Base-by-base conservation (phyloP, 2,797 vertebrate genomes). In the Thripadectes ignobilis region DNA sequence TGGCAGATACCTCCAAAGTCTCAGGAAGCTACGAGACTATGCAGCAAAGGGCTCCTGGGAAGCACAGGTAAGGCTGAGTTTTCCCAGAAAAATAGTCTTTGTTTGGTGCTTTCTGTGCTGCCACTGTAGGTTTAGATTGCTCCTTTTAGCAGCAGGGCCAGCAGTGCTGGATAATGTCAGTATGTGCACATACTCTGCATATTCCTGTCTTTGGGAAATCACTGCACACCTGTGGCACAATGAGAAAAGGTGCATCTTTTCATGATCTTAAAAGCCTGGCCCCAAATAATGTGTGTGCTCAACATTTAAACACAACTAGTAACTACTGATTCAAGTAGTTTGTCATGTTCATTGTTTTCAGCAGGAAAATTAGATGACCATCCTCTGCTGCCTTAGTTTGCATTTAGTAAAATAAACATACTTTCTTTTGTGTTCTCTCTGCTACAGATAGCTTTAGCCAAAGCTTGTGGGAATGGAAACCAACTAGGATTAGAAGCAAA, bases 41-140 rank as follows among this genome's bases (percentile, higher is more conserved):
- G 99, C 99, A 46, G 97, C 98, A 52, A 99, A 98, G 97, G 99
- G 99, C 92, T 99, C 98, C 97, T 99, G 99, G 99, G 99, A 99
- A 95, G 99, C 99, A 18, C 99, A 99, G 99, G 99, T 99, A 88
- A 96, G 93, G 45, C 12, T 54, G 57, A 61, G 27, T 73, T 76
- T 85, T 52, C 45, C 14, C 58, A 54, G 49, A 43, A 48, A 27
- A 88, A 46, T 2, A 5, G 38, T 39, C 54, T 67, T 73, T 39
- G 19, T 69, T 82, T 1, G 2, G 22, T 76, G 34, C 48, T 78
- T 74, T 36, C 27, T 46, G 1, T 68, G 30, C 62, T 85, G 27
- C 49, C 22, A 5, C 14, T 55, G 18, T 58, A n/a, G 5, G 22
- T 29, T 74, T 58, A 43, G 30, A 41, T 38, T 51, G 8, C 10